Evolutionary conservation across 1,140 invertebrate species (phyloP).

Genomic region (Bombus sibiricus): DNA sequence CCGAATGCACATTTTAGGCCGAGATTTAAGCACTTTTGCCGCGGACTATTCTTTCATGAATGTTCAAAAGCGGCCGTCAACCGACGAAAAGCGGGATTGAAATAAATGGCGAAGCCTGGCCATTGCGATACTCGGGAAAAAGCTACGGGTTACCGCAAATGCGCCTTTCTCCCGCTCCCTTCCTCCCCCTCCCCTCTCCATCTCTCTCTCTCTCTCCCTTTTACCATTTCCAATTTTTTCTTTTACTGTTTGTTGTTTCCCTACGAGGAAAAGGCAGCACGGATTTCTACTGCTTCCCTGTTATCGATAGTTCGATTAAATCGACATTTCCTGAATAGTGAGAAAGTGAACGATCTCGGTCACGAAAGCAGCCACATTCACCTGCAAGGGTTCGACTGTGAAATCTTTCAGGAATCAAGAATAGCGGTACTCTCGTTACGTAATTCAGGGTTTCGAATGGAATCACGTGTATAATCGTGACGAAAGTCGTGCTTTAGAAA

Average conservation of each 20-base stretch:
- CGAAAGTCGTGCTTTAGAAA: not conserved
- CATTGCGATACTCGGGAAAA: constrained; percentile 18
- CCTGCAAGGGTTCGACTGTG: not conserved
- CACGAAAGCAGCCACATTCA: not conserved
- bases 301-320: constrained; percentile 47
- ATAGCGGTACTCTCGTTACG: not conserved
- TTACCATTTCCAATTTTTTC: not conserved
- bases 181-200: not conserved
- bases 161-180: constrained; percentile 11
- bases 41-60: constrained; percentile 49
- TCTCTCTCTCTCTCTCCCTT: not conserved
- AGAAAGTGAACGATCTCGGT: not conserved
- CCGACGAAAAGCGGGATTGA: constrained; percentile 55
- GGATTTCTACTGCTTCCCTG: constrained; percentile 43
- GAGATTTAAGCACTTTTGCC: constrained; percentile 54
- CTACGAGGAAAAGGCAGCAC: constrained; percentile 19
- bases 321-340: constrained; percentile 23
- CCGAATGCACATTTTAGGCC: constrained; percentile 44
- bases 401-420: constrained; percentile 6
- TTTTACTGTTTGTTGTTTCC: not conserved
- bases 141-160: constrained; percentile 31
- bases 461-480: constrained; percentile 3
- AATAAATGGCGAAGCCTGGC: constrained; percentile 54
- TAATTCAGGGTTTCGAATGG: constrained; percentile 32
- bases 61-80: constrained; percentile 53